Conservation (phyloP, 2,113 vertebrate species). For the Python bivittatus region DNA sequence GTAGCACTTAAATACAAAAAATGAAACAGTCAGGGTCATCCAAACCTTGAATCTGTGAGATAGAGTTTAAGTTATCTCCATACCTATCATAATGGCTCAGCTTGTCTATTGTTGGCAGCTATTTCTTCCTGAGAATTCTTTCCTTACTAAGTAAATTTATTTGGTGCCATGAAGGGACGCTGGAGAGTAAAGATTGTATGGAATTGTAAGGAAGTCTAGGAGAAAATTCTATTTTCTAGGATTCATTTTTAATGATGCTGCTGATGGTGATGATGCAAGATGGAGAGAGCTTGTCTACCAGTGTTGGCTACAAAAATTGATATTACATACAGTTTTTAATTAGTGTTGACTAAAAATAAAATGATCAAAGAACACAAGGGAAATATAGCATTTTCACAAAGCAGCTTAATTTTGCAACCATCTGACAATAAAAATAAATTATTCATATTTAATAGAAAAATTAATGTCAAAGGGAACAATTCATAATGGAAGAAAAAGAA, state of each 20-base stretch:
- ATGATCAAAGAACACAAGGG: slow-evolving; percentile 31
- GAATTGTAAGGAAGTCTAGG: neutral
- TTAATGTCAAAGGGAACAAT: slow-evolving; percentile 18
- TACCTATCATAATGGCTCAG: no score
- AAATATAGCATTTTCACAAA: slow-evolving; percentile 56
- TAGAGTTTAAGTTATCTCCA: no score
- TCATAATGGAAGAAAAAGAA: slow-evolving; percentile 25
- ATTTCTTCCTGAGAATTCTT: neutral
- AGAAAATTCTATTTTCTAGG: neutral
- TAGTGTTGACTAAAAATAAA: slow-evolving; percentile 52
- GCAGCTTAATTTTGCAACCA: slow-evolving; percentile 55
- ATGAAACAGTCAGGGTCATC: no score
- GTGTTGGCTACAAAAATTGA: slow-evolving; percentile 22
- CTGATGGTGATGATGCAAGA: neutral
- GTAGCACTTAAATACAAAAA: no score
- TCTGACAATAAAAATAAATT: slow-evolving; percentile 51
- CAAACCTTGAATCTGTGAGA: no score
- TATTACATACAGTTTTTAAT: slow-evolving; percentile 34
- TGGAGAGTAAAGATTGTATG: neutral
- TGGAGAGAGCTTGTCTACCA: neutral
- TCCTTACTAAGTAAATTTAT: neutral
- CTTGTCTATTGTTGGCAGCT: neutral
- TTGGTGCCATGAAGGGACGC: neutral
- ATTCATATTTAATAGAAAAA: slow-evolving; percentile 58
- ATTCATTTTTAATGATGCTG: no score